Conservation (phyloP, 2,888 invertebrate species). For the Junonia oenone region DNA sequence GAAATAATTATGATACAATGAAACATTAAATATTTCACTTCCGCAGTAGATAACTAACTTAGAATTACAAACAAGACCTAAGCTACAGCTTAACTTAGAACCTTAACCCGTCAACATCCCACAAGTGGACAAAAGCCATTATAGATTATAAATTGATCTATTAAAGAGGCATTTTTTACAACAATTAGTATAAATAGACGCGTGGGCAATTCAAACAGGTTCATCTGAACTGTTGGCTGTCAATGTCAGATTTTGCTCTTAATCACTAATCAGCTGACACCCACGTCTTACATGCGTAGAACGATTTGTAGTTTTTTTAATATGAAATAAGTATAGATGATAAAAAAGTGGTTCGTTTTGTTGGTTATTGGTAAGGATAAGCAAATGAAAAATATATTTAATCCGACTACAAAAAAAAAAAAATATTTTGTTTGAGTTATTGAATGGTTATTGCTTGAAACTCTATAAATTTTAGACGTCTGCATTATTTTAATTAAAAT, state of each 20-base stretch:
- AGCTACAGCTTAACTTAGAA: too few relatives aligned
- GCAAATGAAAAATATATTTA: too few relatives aligned
- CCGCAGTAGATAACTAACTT: too few relatives aligned
- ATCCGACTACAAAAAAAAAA: too few relatives aligned
- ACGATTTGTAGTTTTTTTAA: constrained; percentile 1
- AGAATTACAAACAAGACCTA: too few relatives aligned
- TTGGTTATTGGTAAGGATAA: too few relatives aligned
- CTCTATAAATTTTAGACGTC: too few relatives aligned
- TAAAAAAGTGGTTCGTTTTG: not conserved
- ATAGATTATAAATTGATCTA: not conserved
- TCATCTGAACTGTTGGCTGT: constrained; percentile 11
- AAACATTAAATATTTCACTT: too few relatives aligned
- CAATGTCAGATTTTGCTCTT: constrained; percentile 21
- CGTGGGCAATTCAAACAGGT: constrained; percentile 11
- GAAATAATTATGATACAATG: too few relatives aligned
- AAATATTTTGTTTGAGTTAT: too few relatives aligned
- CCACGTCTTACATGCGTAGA: constrained; percentile 14
- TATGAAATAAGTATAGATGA: not conserved
- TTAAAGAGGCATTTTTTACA: not conserved
- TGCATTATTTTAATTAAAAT: too few relatives aligned
- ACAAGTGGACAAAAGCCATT: not conserved
- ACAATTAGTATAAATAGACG: not conserved
- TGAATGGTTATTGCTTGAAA: too few relatives aligned
- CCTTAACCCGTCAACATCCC: not conserved
- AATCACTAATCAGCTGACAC: constrained; percentile 10